Percentiles rank a stretch among this genome's conserved stretches.
These are phyloP conservation scores for Apis laboriosa DNA, from an alignment of 1,140 invertebrate species.

Conservation along the genomic window DNA sequence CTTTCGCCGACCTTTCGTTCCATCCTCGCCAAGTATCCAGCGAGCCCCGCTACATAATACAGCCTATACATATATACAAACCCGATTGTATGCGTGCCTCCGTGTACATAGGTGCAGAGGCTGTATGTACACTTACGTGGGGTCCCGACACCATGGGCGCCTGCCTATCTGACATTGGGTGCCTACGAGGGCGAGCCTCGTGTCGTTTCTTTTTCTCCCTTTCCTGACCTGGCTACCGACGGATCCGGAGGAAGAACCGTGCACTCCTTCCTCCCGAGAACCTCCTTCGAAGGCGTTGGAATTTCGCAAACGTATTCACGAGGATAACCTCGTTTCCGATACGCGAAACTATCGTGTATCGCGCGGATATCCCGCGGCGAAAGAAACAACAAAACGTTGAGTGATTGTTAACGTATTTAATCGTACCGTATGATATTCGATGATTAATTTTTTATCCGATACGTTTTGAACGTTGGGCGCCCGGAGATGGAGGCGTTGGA, in stretches of 20 bases:
- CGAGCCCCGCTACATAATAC: conserved; percentile 68
- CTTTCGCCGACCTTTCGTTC: conserved; percentile 58
- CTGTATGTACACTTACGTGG: conserved; percentile 62
- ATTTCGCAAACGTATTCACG: conserved; percentile 58
- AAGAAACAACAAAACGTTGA: not conserved
- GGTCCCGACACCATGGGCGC: conserved; percentile 61
- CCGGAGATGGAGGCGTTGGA: not conserved
- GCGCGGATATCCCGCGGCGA: conserved; percentile 14
- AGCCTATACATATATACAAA: conserved; percentile 1
- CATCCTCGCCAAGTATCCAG: conserved; percentile 59
- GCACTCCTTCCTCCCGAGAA: conserved; percentile 16
- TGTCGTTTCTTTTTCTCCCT: conserved; percentile 55
- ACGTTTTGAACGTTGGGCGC: not conserved
- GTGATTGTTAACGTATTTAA: conserved; percentile 14
- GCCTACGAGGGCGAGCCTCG: conserved; percentile 61
- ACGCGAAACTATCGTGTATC: conserved; percentile 17
- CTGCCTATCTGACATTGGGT: conserved; percentile 66
- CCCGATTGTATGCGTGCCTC: not conserved
- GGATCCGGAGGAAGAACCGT: conserved; percentile 41
- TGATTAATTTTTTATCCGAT: conserved; percentile 28
- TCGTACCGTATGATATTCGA: conserved; percentile 6
- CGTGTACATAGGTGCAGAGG: conserved; percentile 16
- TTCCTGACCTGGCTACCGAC: conserved; percentile 61
- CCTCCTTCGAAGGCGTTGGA: conserved; percentile 38
- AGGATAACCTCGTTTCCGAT: conserved; percentile 19